phyloP scores from a whole-genome alignment of 2,113 vertebrate genomes.

The Antechinus flavipes region DNA sequence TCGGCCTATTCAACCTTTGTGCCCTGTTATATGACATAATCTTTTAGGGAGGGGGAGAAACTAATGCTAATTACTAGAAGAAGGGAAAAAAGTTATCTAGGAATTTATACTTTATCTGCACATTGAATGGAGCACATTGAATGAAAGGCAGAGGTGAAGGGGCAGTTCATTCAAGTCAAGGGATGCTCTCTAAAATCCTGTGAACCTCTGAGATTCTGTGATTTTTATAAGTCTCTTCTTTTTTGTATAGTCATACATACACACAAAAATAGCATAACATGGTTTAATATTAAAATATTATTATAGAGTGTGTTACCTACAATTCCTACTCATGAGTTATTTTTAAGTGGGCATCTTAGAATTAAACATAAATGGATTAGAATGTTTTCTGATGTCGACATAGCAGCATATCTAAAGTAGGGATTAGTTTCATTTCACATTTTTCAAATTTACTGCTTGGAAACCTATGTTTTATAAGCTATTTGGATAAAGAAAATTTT shows the following conservation, averaged over 20 bases:
- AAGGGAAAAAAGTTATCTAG: background rate
- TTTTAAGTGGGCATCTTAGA: constrained; percentile 22
- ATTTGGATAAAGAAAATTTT: background rate
- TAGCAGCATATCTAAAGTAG: background rate
- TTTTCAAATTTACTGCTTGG: background rate
- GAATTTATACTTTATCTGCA: background rate
- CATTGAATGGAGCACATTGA: background rate
- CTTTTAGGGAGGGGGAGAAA: background rate
- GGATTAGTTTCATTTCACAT: background rate
- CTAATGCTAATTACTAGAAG: background rate
- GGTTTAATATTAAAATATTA: background rate
- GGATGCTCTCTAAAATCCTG: background rate
- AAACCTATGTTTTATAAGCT: background rate
- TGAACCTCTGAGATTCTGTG: background rate
- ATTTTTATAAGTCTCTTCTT: background rate
- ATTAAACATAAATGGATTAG: constrained; percentile 14
- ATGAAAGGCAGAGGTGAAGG: background rate
- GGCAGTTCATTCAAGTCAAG: background rate
- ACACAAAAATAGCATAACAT: background rate
- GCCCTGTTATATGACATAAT: background rate
- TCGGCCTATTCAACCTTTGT: background rate
- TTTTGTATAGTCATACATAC: constrained; percentile 20
- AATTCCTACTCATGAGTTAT: background rate
- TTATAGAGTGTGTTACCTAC: background rate
- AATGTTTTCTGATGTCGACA: background rate